These are phyloP conservation scores for Pantherophis alleghaniensis DNA, from an alignment of 2,797 vertebrate species.

Conservation along the genomic window DNA sequence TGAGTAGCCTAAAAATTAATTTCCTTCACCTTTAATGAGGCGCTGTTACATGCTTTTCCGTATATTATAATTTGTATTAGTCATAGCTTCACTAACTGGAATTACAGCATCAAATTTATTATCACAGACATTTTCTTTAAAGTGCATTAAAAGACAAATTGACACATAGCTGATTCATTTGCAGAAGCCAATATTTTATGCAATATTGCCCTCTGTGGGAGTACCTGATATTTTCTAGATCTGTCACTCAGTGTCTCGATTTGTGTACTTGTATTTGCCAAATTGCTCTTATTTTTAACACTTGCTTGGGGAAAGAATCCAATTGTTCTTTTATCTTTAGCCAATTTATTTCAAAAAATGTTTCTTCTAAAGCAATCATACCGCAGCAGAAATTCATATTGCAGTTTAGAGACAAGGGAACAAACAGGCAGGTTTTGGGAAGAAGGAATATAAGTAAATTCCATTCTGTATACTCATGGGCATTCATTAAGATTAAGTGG, in stretches of 20 bases:
- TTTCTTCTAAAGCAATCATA: slow-evolving; percentile 9
- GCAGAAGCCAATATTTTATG: slow-evolving; percentile 67
- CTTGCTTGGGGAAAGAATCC: background rate
- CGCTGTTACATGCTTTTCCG: slow-evolving; percentile 42
- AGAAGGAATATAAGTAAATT: background rate
- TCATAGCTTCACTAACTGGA: slow-evolving; percentile 59
- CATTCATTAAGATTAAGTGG: background rate
- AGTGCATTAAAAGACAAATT: slow-evolving; percentile 62
- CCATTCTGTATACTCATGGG: background rate
- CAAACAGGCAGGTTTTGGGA: background rate
- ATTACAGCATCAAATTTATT: slow-evolving; percentile 58
- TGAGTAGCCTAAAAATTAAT: slow-evolving; percentile 55
- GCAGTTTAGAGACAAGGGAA: background rate
- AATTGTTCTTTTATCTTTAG: background rate
- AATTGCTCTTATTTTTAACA: slow-evolving; percentile 31
- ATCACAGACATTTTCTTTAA: slow-evolving; percentile 62
- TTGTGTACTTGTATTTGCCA: slow-evolving; percentile 11
- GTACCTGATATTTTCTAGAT: slow-evolving; percentile 42
- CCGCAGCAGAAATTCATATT: slow-evolving; percentile 7
- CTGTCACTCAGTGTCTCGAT: background rate
- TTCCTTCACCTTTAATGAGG: slow-evolving; percentile 56
- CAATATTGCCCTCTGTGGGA: slow-evolving; percentile 80
- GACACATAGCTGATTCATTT: slow-evolving; percentile 41
- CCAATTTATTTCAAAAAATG: slow-evolving; percentile 13
- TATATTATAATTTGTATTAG: slow-evolving; percentile 51